A percentile compares a stretch with the other conserved stretches of the same genome.
Evolutionary conservation across 37 sponge, comb jelly and placozoan genomes (phyloP).

Genomic region (Aplysina aerophoba): DNA sequence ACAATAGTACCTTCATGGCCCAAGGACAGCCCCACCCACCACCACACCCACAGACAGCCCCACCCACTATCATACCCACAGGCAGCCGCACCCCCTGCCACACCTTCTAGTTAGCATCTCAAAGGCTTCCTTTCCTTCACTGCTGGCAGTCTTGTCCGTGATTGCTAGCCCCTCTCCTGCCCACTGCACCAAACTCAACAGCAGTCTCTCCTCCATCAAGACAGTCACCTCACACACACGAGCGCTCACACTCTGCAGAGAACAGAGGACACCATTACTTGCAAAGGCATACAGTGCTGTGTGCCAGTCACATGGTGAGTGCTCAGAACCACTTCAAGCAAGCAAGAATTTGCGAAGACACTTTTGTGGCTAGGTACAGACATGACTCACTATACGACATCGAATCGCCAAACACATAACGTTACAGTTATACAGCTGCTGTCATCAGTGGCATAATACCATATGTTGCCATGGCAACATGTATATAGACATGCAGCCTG

Average conservation of each 20-base stretch:
- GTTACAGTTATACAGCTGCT: no score
- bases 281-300: no score
- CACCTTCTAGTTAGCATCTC: conserved; percentile 38
- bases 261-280: background rate
- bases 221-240: conserved; percentile 55
- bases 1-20: no score
- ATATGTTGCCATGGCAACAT: no score
- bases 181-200: conserved; percentile 83
- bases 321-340: no score
- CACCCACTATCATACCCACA: conserved; percentile 13
- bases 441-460: no score
- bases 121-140: conserved; percentile 32
- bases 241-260: conserved; percentile 46
- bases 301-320: no score
- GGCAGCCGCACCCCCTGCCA: background rate
- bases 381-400: no score
- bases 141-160: background rate
- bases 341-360: no score
- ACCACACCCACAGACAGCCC: background rate
- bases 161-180: conserved; percentile 49
- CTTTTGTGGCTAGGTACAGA: no score
- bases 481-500: no score
- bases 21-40: background rate
- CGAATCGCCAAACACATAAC: no score
- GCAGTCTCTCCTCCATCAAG: conserved; percentile 75